Percentiles rank a stretch among this genome's conserved stretches.
Evolutionary conservation across 1,140 invertebrate genomes (phyloP).

Genomic region (Paralvinella palmiformis): DNA sequence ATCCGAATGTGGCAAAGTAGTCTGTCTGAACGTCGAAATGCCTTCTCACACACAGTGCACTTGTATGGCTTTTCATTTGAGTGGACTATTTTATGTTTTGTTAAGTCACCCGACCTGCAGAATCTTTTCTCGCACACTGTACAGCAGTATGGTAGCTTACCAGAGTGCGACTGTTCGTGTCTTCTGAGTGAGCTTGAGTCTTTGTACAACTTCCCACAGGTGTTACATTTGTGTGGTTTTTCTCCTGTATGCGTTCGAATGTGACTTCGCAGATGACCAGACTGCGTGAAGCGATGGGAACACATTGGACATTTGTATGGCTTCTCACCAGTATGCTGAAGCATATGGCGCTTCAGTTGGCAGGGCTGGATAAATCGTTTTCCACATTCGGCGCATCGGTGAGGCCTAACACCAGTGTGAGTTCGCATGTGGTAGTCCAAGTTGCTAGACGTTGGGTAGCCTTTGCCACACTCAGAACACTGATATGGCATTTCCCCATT

Average conservation of each 20-base stretch:
- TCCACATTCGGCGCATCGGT: constrained; percentile 49
- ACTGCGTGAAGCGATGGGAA: not conserved
- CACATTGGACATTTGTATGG: not conserved
- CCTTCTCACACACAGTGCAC: not conserved
- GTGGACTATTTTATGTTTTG: not conserved
- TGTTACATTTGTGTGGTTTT: not conserved
- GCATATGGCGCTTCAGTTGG: not conserved
- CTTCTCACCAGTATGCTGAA: not conserved
- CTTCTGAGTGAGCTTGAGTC: not conserved
- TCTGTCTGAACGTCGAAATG: not conserved
- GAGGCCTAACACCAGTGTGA: constrained; percentile 76
- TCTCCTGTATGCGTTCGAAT: not conserved
- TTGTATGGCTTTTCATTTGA: not conserved
- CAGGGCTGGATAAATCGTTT: constrained; percentile 57
- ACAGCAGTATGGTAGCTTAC: not conserved
- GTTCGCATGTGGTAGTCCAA: constrained; percentile 55
- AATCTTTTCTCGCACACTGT: not conserved
- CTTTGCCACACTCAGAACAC: constrained; percentile 24
- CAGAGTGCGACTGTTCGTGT: not conserved
- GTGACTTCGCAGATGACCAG: not conserved
- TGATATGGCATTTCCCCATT: constrained; percentile 23
- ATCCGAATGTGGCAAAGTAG: no score
- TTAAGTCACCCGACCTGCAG: no score
- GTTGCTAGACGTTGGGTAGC: constrained; percentile 52
- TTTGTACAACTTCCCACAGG: not conserved